Base-by-base conservation (phyloP, 2,888 invertebrate species). In the Lathronympha strigana region DNA sequence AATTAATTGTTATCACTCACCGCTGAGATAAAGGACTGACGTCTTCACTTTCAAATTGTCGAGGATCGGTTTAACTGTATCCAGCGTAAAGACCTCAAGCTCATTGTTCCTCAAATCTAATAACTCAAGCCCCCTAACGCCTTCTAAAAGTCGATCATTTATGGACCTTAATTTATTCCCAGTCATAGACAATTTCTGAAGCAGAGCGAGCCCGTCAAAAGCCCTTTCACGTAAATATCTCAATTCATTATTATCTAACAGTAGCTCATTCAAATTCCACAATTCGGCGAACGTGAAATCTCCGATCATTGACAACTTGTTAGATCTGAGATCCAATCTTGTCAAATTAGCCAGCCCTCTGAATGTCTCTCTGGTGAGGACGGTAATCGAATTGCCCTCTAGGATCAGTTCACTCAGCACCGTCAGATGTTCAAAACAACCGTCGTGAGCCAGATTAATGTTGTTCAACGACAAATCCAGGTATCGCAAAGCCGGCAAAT, bases 401-500 rank as follows among this genome's bases (percentile, higher is more conserved):
- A 98, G 87, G 81, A 97, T 95, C 70, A 98, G 90, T 76, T 95
- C 96, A 68, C 95, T 94, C 64, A 98, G 93, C 71, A 95, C 93
- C 17, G 93, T 93, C 80, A 97, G 87, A 77, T 95, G 94, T 75
- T 93, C 93, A 81, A 97, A 97, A 68, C 98, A 96, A 72, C 96
- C 96, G 71, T 97, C 97, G 77, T 98, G 98, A 49, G 97, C 93
- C 55, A 95, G 93, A 77, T 95, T 96, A 71, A 99, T 94, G 77
- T 95, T 95, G 88, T 99, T 99, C 81, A 95, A 95, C 80, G 97
- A 97, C 72, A 99, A 93, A 80, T 95, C 95, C 68, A 99, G 93
- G 72, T 95, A 94, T 78, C 94, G 94, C 75, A 96, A 88, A 67
- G 92, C 93, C 2, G 96, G 96, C 69, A 97, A 86, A 83, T 95